phyloP scores from a whole-genome alignment of 2,888 invertebrate genomes.

The Therioaphis trifolii region DNA sequence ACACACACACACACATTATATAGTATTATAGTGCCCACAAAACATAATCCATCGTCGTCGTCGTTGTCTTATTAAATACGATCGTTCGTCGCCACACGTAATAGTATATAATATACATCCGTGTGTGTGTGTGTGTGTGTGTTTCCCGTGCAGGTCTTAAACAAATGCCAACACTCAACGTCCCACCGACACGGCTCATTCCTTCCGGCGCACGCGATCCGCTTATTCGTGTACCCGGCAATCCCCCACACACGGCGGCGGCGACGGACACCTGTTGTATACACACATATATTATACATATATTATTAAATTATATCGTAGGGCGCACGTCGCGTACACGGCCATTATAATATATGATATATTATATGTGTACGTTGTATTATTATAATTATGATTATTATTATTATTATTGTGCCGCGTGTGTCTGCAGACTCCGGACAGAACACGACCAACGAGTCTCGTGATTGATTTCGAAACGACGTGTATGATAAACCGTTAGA shows the following conservation, averaged over 20 bases:
- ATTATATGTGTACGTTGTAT: neutral
- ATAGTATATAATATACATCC: neutral
- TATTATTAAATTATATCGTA: too few relatives aligned
- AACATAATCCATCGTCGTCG: neutral
- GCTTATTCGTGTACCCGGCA: neutral
- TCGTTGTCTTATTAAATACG: neutral
- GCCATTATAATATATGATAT: neutral
- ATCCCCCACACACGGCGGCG: neutral
- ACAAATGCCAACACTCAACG: neutral
- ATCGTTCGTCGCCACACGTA: neutral
- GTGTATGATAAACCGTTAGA: neutral
- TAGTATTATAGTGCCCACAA: neutral
- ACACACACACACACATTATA: neutral
- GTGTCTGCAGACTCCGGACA: neutral
- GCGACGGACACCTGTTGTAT: neutral
- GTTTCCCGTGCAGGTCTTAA: neutral
- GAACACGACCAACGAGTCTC: neutral
- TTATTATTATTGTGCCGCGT: neutral
- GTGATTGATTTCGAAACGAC: neutral
- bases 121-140: too few relatives aligned
- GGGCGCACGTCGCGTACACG: neutral
- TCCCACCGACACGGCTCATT: neutral
- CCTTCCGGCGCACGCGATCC: conserved; percentile 6
- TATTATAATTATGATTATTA: too few relatives aligned
- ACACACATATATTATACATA: neutral